Evolutionary conservation across 2,113 vertebrate genomes (phyloP).

Genomic region (Ibidorhyncha struthersii): DNA sequence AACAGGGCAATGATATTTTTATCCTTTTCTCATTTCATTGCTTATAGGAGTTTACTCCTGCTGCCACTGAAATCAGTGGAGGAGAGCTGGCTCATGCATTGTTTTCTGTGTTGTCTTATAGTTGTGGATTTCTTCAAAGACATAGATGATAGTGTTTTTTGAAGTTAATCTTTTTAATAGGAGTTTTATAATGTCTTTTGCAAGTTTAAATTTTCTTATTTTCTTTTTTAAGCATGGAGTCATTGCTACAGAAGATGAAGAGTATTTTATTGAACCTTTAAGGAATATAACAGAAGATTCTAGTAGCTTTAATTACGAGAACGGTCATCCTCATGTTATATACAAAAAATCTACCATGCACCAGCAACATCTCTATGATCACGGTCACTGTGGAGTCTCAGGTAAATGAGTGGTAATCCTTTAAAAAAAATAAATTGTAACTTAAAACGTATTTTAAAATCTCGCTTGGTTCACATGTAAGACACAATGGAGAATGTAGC

Average conservation of each 20-base stretch:
- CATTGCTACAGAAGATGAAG: constrained; percentile 97
- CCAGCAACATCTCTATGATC: constrained; percentile 84
- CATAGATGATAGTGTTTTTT: neutral
- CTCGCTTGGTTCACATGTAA: neutral
- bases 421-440: neutral
- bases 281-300: constrained; percentile 89
- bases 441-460: neutral
- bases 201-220: neutral
- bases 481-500: neutral
- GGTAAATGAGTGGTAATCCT: constrained; percentile 78
- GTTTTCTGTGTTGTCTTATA: neutral
- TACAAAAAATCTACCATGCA: constrained; percentile 95
- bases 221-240: constrained; percentile 88
- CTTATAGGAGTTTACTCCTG: neutral
- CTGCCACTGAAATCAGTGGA: neutral
- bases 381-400: constrained; percentile 92
- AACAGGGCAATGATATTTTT: neutral
- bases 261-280: constrained; percentile 99
- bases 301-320: constrained; percentile 85
- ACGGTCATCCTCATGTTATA: constrained; percentile 96
- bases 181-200: neutral
- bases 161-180: neutral
- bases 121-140: neutral
- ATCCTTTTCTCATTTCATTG: neutral
- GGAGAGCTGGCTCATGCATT: neutral